Evolutionary conservation across 2,113 vertebrate genomes (phyloP), one percentile per base, ranked within the genome.

Genomic region (Dipodomys spectabilis): DNA sequence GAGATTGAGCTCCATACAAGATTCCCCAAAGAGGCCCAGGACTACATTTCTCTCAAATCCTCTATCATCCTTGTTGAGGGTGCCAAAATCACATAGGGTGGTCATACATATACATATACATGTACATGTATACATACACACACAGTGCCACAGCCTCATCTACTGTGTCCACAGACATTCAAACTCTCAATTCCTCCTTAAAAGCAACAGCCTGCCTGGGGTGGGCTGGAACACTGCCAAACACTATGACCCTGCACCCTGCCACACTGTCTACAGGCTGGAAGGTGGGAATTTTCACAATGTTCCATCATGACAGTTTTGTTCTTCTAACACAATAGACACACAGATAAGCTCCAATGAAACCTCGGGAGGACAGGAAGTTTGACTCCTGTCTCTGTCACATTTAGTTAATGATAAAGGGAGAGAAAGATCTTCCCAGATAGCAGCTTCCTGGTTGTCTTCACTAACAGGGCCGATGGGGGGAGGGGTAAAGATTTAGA

Each of bases 321-420:
- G 64, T 90, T 92, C 86, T 92, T 65, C 45, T 30, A 93, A 97
- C 74, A 93, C 65, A 89, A 88, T 16, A 92, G 91, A 57, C 69
- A 86, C 79, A 80, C 22, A 95, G 89, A 96, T 94, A 96, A 95
- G 71, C 69, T 11, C 82, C 15, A 3, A 90, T 39, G 88, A 88
- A 86, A 77, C 84, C 82, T 93, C 91, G 64, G 64, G 78, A 90
- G 88, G 53, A 95, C 30, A 94, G 94, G 94, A 97, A 95, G 92
- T 79, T 39, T 44, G 86, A 96, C 95, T 95, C 92, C 75, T 57
- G 92, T 84, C 86, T 77, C 86, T 91, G 87, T 92, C 87, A 74
- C 89, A 92, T 80, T 96, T 57, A 39, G 78, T 93, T 89, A 77
- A 92, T 71, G 85, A 95, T 86, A 60, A 82, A 86, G 53, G 64